Conservation (phyloP, 2,113 vertebrate genomes). For the Amphilophus citrinellus region DNA sequence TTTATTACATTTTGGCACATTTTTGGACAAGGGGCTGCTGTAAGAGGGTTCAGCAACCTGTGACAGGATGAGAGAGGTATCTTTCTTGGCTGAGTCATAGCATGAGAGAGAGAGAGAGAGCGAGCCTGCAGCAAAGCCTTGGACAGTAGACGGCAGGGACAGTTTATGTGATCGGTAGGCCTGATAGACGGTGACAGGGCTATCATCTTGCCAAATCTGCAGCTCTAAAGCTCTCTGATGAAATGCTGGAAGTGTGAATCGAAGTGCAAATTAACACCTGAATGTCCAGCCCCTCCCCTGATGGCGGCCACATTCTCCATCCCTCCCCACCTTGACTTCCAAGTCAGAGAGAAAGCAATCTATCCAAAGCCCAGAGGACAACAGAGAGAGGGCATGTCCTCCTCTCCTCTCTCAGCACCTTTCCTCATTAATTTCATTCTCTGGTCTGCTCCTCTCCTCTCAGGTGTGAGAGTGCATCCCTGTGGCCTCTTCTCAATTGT, state of each 20-base stretch:
- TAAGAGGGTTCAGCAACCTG: slow-evolving; percentile 52
- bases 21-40: slow-evolving; percentile 50
- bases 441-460: slow-evolving; percentile 25
- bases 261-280: slow-evolving; percentile 65
- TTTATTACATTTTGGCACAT: slow-evolving; percentile 69
- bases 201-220: slow-evolving; percentile 50
- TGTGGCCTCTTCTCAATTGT: slow-evolving; percentile 4
- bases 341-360: slow-evolving; percentile 58
- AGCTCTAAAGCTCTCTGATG: slow-evolving; percentile 44
- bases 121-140: slow-evolving; percentile 40
- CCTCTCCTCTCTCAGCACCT: slow-evolving; percentile 38
- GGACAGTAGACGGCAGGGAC: slow-evolving; percentile 34
- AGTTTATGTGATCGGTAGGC: slow-evolving; percentile 47
- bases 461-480: slow-evolving; percentile 43
- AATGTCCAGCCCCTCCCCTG: slow-evolving; percentile 12
- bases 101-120: neutral
- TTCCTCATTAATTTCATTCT: slow-evolving; percentile 53
- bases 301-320: slow-evolving; percentile 14
- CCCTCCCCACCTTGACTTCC: slow-evolving; percentile 21
- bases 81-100: slow-evolving; percentile 44
- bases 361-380: slow-evolving; percentile 57
- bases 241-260: slow-evolving; percentile 69
- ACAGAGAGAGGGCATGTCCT: slow-evolving; percentile 25
- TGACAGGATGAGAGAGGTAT: slow-evolving; percentile 40
- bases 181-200: slow-evolving; percentile 53